These are phyloP conservation scores for Cacatua alba DNA, from an alignment of 2,113 vertebrate genomes.

Conservation along the genomic window DNA sequence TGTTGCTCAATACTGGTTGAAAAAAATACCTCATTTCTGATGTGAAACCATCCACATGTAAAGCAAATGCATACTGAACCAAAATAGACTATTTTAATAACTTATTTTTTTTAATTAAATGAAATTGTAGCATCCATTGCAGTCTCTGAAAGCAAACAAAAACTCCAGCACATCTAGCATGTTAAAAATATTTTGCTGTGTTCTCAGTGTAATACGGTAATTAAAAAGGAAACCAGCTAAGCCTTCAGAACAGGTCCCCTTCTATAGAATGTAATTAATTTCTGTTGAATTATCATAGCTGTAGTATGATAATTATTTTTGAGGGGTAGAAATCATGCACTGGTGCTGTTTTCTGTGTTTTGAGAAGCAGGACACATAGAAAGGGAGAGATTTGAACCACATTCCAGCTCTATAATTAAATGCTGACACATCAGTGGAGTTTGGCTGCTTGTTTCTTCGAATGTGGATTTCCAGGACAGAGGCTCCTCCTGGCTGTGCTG, in stretches of 20 bases:
- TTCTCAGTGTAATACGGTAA: slow-evolving; percentile 25
- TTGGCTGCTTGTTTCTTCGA: not conserved
- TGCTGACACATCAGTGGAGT: not conserved
- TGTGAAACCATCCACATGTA: not conserved
- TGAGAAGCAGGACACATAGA: not conserved
- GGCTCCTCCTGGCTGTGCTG: not conserved
- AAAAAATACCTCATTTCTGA: not conserved
- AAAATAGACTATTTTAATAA: slow-evolving; percentile 27
- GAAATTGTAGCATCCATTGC: slow-evolving; percentile 26
- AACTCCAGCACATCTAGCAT: not conserved
- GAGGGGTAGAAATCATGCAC: not conserved
- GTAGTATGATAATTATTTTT: not conserved
- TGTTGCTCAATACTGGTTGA: not conserved
- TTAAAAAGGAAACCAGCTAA: slow-evolving; percentile 23
- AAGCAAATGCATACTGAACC: not conserved
- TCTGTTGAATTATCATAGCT: slow-evolving; percentile 16
- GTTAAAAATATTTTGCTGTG: slow-evolving; percentile 46
- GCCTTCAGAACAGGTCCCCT: not conserved
- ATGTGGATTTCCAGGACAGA: not conserved
- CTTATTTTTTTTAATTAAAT: slow-evolving; percentile 50
- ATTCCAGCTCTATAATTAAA: not conserved
- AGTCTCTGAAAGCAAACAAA: slow-evolving; percentile 43
- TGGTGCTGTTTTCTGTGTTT: not conserved
- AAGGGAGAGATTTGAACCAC: not conserved
- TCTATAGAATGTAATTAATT: slow-evolving; percentile 33